Evolutionary conservation across 1,140 invertebrate genomes (phyloP), one percentile per base, ranked within the genome.

Genomic region (Venustaconcha ellipsiformis): DNA sequence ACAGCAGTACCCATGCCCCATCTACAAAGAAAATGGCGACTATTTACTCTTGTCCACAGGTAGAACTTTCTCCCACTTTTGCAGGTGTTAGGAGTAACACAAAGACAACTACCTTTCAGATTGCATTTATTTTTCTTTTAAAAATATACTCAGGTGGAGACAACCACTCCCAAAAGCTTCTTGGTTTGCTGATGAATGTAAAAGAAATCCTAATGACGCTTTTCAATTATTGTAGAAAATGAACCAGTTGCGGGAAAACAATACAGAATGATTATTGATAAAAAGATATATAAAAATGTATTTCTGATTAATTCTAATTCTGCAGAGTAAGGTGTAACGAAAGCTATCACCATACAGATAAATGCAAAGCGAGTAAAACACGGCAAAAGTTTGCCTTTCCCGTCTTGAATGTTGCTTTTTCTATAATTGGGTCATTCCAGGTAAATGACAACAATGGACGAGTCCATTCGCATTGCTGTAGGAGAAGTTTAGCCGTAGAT

Each of bases 291-390:
- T 23, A 23, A 23, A 23, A 23, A 23, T 23, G 23, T 23, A 23
- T 23, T 23, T 23, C 23, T 23, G 23, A 23, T 23, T 23, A 23
- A 23, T 23, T 23, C 1, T 23, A 23, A 23, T 23, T 23, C 0
- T 23, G 99, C 94, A 97, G 97, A 99, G 88, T 99, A 99, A 0
- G 97, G 97, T 84, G 96, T 96, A 72, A 94, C 94, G 90, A 98
- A 99, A 4, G 96, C 94, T 73, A 97, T 93, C 11, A 97, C 89
- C 78, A 97, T 93, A 64, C 30, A 64, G 57, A 77, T 72, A 20
- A 77, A 72, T 48, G 75, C 70, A 66, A 77, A 77, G 37, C 75
- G 57, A 70, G 68, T 30, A 30, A 72, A 72, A 77, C 75, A 77
- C 69, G 62, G 75, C 75, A 72, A 62, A 60, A 20, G 70, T 72